Base-by-base conservation (phyloP, 2,888 invertebrate genomes). In the Parapristionchus giblindavisi region DNA sequence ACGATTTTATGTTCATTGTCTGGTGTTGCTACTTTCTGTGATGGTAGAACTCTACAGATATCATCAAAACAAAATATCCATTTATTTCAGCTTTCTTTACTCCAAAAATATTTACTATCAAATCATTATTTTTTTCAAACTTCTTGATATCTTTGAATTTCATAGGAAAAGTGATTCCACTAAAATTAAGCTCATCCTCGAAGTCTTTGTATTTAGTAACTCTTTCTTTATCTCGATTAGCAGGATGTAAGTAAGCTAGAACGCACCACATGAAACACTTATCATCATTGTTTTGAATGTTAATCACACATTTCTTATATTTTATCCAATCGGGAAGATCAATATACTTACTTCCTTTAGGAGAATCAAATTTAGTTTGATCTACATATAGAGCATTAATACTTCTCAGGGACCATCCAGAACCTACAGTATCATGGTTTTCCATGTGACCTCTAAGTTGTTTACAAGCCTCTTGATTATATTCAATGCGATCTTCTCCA, bases 51-150 rank as follows among this genome's bases (percentile, higher is more conserved):
- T 77, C 75, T 80, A 56, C 8, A 27, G 32, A 58, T 27, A 27
- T 6, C 3, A 58, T n/a, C n/a, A n/a, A n/a, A n/a, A n/a, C n/a
- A n/a, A n/a, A n/a, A n/a, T n/a, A n/a, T n/a, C n/a, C n/a, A n/a
- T n/a, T n/a, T n/a, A 32, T 61, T 43, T 52, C 63, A 52, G 76
- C 76, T 80, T 34, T 32, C 51, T 56, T 29, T 65, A 74, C n/a
- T 76, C 66, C 65, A 38, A 77, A 77, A 24, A 80, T 77, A 76
- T 80, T 76, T 3, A 80, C 63, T 17, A 70, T 75, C 36, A 80
- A 61, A 58, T 80, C 75, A 77, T 80, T 80, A 58, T 61, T 76
- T 71, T 77, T 80, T 60, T 80, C 81, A 79, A 81, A 78, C 43
- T 81, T 81, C 27, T 75, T 58, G 54, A 81, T 78, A 75, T 80